A percentile compares a stretch with the other conserved stretches of the same genome.
phyloP scores from a whole-genome alignment of 2,888 invertebrate species.

The Nemurella pictetii region DNA sequence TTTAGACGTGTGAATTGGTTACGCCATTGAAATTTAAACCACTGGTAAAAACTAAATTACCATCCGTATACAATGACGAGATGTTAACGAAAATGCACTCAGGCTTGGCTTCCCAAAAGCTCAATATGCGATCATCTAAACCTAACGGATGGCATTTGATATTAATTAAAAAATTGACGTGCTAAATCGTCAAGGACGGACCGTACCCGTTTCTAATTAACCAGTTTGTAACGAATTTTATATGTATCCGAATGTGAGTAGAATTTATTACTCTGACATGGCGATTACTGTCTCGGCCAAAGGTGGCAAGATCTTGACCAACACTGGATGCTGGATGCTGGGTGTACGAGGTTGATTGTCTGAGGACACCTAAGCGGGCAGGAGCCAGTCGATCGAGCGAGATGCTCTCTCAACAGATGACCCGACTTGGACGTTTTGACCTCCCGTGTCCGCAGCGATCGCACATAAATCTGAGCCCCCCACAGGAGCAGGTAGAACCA shows the following conservation, averaged over 20 bases:
- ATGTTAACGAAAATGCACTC: too few species aligned
- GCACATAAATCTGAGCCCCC: neutral
- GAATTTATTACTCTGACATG: neutral
- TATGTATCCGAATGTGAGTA: neutral
- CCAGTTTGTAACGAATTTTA: neutral
- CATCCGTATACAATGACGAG: too few species aligned
- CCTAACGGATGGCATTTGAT: neutral
- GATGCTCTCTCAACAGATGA: neutral
- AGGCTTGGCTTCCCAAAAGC: too few species aligned
- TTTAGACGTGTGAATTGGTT: neutral
- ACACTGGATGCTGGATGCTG: too few species aligned
- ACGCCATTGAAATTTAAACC: neutral
- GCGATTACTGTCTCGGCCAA: neutral
- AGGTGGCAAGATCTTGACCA: neutral
- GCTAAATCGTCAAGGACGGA: neutral
- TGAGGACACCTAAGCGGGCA: neutral
- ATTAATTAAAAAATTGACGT: neutral
- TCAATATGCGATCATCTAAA: neutral
- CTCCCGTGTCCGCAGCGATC: neutral
- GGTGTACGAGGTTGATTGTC: neutral
- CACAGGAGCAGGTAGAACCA: neutral
- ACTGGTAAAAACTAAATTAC: too few species aligned
- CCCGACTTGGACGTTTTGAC: neutral
- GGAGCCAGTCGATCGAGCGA: neutral
- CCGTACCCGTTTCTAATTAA: neutral